Evolutionary conservation across 2,888 invertebrate genomes (phyloP).

Genomic region (Silvanus unidentatus): DNA sequence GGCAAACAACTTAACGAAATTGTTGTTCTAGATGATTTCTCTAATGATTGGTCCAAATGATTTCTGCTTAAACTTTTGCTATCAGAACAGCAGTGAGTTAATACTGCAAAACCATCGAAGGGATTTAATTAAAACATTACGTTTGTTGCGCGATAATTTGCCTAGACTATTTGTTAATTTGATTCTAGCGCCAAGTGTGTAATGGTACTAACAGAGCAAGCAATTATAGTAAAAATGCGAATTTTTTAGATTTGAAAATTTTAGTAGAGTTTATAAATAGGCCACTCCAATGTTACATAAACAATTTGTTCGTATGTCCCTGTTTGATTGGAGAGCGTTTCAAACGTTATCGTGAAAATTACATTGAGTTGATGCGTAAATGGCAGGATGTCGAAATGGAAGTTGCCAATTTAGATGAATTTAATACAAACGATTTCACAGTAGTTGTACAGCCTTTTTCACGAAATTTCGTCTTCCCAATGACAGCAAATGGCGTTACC

Average conservation of each 20-base stretch:
- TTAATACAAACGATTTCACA: slow-evolving; percentile 52
- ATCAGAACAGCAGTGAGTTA: slow-evolving; percentile 1
- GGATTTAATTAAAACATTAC: slow-evolving; percentile 8
- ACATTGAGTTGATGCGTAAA: slow-evolving; percentile 47
- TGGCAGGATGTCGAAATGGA: slow-evolving; percentile 53
- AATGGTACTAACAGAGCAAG: not conserved
- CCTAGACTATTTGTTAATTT: slow-evolving; percentile 7
- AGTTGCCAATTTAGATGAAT: slow-evolving; percentile 46
- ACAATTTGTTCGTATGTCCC: slow-evolving; percentile 51
- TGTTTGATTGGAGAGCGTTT: slow-evolving; percentile 50
- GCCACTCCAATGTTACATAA: slow-evolving; percentile 43
- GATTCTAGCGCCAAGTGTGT: slow-evolving; percentile 12
- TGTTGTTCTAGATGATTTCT: slow-evolving; percentile 7
- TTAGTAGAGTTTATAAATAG: slow-evolving; percentile 42
- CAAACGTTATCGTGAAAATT: slow-evolving; percentile 35
- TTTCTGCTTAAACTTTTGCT: slow-evolving; percentile 9
- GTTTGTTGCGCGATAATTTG: slow-evolving; percentile 5
- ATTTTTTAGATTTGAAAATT: slow-evolving; percentile 39
- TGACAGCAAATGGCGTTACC: slow-evolving; percentile 38
- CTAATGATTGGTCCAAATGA: slow-evolving; percentile 10
- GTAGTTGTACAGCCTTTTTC: slow-evolving; percentile 53
- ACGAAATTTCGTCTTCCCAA: slow-evolving; percentile 45
- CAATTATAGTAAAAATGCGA: not conserved
- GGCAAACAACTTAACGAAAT: not conserved
- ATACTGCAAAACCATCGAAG: slow-evolving; percentile 6